These are phyloP conservation scores for Uropetala carovei DNA, from an alignment of 2,888 invertebrate genomes.

Conservation along the genomic window DNA sequence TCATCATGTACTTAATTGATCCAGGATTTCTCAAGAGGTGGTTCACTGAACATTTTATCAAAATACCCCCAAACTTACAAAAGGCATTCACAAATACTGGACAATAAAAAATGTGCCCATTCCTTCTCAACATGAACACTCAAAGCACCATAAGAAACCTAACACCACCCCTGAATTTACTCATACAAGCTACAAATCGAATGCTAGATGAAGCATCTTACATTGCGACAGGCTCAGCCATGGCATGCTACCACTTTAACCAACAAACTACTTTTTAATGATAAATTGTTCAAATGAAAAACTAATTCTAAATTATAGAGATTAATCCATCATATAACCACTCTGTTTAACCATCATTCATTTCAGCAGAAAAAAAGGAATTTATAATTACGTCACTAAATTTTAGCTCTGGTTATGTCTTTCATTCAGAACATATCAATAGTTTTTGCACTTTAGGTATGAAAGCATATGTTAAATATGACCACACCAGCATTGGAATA, in stretches of 20 bases:
- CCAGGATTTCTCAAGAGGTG: background rate
- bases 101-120: background rate
- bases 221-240: background rate
- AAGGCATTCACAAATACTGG: slow-evolving; percentile 2
- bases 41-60: slow-evolving; percentile 27
- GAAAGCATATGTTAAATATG: background rate
- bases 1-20: background rate
- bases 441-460: background rate
- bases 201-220: background rate
- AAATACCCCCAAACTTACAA: slow-evolving; percentile 34
- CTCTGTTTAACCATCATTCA: background rate
- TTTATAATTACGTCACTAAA: background rate
- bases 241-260: background rate
- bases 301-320: background rate
- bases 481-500: background rate
- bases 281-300: background rate
- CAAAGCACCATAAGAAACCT: slow-evolving; percentile 1
- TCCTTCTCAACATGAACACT: background rate
- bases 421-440: background rate
- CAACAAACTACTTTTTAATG: no score
- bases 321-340: background rate
- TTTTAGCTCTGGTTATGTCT: background rate
- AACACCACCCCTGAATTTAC: background rate
- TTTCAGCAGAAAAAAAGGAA: background rate
- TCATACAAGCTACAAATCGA: background rate